Conservation (phyloP, 2,797 vertebrate genomes). For the Myripristis jacobus region DNA sequence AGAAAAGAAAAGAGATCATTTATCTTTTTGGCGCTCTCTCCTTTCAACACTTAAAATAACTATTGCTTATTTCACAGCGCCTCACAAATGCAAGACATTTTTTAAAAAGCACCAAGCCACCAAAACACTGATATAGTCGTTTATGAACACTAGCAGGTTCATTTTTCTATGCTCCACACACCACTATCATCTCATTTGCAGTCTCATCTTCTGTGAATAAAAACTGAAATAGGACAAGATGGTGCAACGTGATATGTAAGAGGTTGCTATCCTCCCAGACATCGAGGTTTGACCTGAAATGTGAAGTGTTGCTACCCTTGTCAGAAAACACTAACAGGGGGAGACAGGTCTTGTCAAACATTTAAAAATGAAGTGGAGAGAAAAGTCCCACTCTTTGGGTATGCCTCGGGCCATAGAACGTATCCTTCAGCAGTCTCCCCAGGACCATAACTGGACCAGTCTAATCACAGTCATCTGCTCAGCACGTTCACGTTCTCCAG, state of each 20-base stretch:
- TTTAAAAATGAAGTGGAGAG: slow-evolving; percentile 50
- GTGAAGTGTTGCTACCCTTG: slow-evolving; percentile 23
- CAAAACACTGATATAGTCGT: background rate
- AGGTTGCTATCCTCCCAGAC: slow-evolving; percentile 33
- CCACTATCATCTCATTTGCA: slow-evolving; percentile 6
- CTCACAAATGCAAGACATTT: no score
- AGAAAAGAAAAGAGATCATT: background rate
- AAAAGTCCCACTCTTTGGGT: slow-evolving; percentile 47
- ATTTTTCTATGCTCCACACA: background rate
- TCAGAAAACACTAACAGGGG: slow-evolving; percentile 41
- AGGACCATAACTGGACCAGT: slow-evolving; percentile 22
- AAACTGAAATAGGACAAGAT: slow-evolving; percentile 27
- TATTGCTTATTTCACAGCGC: no score
- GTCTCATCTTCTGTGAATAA: slow-evolving; percentile 17
- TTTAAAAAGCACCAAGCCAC: background rate
- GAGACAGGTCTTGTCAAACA: slow-evolving; percentile 62
- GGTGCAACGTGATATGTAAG: slow-evolving; percentile 32
- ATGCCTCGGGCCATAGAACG: slow-evolving; percentile 33
- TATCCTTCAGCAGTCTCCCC: slow-evolving; percentile 24
- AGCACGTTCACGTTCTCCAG: background rate
- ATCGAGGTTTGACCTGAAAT: slow-evolving; percentile 44
- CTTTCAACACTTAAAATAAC: slow-evolving; percentile 2
- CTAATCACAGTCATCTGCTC: slow-evolving; percentile 25
- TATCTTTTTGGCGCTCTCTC: background rate
- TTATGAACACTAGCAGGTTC: background rate